Evolutionary conservation across 2,888 invertebrate species (phyloP).

Genomic region (Nemoura dubitans): DNA sequence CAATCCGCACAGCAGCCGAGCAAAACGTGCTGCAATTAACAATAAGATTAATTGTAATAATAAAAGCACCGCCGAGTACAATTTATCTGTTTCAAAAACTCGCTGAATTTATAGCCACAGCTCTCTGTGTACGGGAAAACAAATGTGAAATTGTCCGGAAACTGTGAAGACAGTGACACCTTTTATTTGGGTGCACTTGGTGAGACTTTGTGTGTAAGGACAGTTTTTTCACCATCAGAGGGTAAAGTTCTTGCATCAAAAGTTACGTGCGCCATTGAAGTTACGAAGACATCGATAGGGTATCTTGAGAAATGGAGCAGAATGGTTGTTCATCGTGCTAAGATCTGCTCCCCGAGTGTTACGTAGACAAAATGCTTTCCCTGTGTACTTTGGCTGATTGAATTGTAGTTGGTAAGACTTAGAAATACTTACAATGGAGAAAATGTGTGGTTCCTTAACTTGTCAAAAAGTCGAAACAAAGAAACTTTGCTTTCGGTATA

Average conservation of each 20-base stretch:
- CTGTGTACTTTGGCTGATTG: background rate
- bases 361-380: too few relatives aligned
- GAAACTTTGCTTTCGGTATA: too few relatives aligned
- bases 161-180: background rate
- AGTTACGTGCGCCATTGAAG: background rate
- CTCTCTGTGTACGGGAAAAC: background rate
- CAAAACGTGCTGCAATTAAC: background rate
- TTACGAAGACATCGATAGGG: background rate
- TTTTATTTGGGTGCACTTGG: background rate
- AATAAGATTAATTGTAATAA: slow-evolving; percentile 36
- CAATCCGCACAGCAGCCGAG: background rate
- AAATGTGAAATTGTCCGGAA: slow-evolving; percentile 20
- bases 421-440: too few relatives aligned
- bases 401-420: background rate
- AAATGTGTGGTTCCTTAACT: too few relatives aligned
- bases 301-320: background rate
- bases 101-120: background rate
- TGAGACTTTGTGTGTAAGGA: background rate
- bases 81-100: background rate
- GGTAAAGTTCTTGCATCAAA: background rate
- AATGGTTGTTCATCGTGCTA: background rate
- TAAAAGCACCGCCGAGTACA: slow-evolving; percentile 23
- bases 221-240: background rate
- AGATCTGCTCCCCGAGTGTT: too few relatives aligned
- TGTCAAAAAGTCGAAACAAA: too few relatives aligned